phyloP scores from a whole-genome alignment of 2,797 vertebrate genomes.

The Todus mexicanus region DNA sequence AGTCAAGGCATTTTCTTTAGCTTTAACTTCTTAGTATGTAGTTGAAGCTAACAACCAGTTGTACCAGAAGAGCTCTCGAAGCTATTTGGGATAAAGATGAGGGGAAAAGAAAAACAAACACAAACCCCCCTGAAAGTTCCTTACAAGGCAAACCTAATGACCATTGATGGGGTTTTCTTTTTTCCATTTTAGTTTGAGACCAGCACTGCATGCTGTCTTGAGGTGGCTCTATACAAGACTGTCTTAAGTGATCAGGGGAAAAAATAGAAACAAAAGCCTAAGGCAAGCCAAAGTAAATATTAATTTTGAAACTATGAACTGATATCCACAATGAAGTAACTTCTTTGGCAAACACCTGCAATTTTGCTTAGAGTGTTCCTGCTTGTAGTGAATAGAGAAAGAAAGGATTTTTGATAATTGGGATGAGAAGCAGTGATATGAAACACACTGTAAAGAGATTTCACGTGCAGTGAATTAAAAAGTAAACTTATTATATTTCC shows the following conservation, averaged over 20 bases:
- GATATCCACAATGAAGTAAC: slow-evolving; percentile 65
- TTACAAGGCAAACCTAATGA: neutral
- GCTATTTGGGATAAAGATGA: neutral
- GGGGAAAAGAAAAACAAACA: neutral
- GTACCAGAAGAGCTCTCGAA: neutral
- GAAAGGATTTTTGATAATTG: slow-evolving; percentile 20
- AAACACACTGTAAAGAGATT: slow-evolving; percentile 34
- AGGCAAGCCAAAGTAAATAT: slow-evolving; percentile 66
- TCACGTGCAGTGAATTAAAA: slow-evolving; percentile 31
- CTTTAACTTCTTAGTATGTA: neutral
- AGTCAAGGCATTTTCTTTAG: neutral
- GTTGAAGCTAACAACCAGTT: neutral
- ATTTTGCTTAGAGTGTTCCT: slow-evolving; percentile 29
- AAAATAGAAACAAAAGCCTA: slow-evolving; percentile 58
- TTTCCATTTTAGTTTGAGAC: neutral
- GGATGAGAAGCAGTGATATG: slow-evolving; percentile 10
- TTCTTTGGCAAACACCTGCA: slow-evolving; percentile 58
- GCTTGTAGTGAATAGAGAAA: neutral
- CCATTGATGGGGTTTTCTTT: neutral
- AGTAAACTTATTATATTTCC: neutral
- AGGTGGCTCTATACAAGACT: neutral
- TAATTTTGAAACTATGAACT: slow-evolving; percentile 59
- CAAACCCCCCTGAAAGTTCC: neutral
- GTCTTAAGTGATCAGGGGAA: slow-evolving; percentile 12
- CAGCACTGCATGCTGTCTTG: neutral